Base-by-base conservation (phyloP, 2,888 invertebrate genomes). In the Drosophila gaucha region DNA sequence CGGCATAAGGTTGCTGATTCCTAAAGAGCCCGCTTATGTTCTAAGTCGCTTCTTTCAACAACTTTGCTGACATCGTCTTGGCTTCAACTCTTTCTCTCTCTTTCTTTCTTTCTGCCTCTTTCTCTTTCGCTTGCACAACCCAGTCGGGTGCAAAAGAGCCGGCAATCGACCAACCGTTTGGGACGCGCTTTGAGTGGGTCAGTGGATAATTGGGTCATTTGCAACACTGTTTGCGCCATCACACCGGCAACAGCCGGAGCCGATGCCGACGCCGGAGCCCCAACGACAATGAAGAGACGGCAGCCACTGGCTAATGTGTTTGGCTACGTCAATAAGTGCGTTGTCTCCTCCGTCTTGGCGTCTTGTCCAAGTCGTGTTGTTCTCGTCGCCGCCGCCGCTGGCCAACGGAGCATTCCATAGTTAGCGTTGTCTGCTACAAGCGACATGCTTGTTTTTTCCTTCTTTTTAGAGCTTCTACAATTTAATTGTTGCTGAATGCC, bases 141-240 rank as follows among this genome's bases (percentile, higher is more conserved):
- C 28, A 36, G 63, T 58, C 54, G 9, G 9, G 10, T 33, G 33
- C 31, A 36, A 46, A 35, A 18, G 24, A 47, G 52, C 50, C 67
- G 78, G 74, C 72, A 67, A 71, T 58, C 65, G 80, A 78, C 69
- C 80, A 57, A 67, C 49, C 78, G 68, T 63, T 65, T 68, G 65
- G 62, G 67, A 65, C 79, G 59, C 59, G 64, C 70, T 67, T 78
- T 79, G 90, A 91, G 90, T 90, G 90, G 90, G 90, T 90, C 90
- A 91, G 90, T 90, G 89, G 91, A 90, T 89, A 90, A 91, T 90
- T 90, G 89, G 90, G 90, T 91, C 91, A 89, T 88, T 90, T 90
- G 83, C 79, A 79, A 89, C 88, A 79, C 74, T 84, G 85, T 89
- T 88, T 85, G 87, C 87, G 74, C 84, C 84, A 88, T 85, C 88